Percentiles rank a stretch among this genome's conserved stretches.
Conservation (phyloP, 2,888 invertebrate genomes). For the Onthophagus sagittarius region DNA sequence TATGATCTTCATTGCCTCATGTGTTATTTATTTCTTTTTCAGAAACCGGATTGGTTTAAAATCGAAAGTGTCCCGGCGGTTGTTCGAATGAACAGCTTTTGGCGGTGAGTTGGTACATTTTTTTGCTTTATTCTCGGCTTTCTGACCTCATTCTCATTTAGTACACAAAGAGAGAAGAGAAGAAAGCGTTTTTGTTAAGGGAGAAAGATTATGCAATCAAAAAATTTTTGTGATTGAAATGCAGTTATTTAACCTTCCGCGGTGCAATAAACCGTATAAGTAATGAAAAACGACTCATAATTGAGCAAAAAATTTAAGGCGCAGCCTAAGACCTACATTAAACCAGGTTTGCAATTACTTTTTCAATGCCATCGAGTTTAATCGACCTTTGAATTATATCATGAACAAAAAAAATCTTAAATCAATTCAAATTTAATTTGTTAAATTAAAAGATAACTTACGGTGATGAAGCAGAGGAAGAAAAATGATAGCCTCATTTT, state of each 20-base stretch:
- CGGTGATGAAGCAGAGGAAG: background rate
- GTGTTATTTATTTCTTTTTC: background rate
- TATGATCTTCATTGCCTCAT: background rate
- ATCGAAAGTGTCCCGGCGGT: background rate
- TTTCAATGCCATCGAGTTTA: conserved; percentile 2
- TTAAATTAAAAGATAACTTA: background rate
- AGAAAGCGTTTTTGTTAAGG: background rate
- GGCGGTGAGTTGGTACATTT: background rate
- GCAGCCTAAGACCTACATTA: background rate
- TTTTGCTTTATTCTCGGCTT: background rate
- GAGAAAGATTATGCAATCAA: no score
- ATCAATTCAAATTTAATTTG: background rate
- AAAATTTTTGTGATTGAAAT: background rate
- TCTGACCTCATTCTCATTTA: background rate
- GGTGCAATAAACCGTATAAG: background rate
- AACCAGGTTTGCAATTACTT: conserved; percentile 4
- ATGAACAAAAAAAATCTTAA: background rate
- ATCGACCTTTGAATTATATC: background rate
- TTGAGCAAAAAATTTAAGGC: background rate
- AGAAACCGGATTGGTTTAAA: background rate
- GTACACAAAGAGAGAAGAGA: background rate
- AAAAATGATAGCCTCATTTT: background rate
- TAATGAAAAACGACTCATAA: background rate
- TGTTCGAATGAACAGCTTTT: no score
- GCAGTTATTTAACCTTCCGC: background rate